Evolutionary conservation across 2,113 vertebrate species (phyloP).

Genomic region (Tympanuchus pallidicinctus): DNA sequence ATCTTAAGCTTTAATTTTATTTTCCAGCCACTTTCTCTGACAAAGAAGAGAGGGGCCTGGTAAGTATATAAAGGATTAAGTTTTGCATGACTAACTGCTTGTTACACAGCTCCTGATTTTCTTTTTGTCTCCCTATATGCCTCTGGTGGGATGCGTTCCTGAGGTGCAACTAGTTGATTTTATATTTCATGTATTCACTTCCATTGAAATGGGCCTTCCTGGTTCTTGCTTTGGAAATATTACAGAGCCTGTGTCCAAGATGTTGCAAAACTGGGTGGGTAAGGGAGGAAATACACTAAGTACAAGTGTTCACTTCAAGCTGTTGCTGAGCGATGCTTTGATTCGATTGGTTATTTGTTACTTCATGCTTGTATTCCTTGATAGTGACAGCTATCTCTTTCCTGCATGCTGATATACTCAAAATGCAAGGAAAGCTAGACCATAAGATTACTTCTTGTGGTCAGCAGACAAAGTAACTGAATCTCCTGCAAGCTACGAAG

Average conservation of each 20-base stretch:
- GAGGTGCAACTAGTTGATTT: not conserved
- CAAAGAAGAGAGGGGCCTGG: constrained; percentile 14
- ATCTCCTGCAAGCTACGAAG: not conserved
- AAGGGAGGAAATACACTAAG: not conserved
- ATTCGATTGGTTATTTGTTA: not conserved
- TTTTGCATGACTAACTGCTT: not conserved
- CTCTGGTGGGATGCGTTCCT: not conserved
- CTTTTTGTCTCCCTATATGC: not conserved
- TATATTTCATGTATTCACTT: not conserved
- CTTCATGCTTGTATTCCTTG: accelerated
- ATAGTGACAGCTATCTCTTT: not conserved
- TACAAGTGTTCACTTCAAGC: not conserved
- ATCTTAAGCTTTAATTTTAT: not conserved
- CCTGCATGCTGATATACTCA: not conserved
- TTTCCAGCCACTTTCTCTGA: constrained; percentile 12
- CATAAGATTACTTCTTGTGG: not conserved
- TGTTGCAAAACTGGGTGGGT: not conserved
- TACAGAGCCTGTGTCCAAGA: not conserved
- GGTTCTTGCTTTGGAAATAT: not conserved
- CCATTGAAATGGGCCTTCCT: not conserved
- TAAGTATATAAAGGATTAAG: not conserved
- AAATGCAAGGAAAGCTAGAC: not conserved
- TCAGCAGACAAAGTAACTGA: not conserved
- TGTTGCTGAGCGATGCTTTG: not conserved
- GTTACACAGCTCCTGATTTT: not conserved